Conservation (phyloP, 1,140 invertebrate species). For the Danaus plexippus region DNA sequence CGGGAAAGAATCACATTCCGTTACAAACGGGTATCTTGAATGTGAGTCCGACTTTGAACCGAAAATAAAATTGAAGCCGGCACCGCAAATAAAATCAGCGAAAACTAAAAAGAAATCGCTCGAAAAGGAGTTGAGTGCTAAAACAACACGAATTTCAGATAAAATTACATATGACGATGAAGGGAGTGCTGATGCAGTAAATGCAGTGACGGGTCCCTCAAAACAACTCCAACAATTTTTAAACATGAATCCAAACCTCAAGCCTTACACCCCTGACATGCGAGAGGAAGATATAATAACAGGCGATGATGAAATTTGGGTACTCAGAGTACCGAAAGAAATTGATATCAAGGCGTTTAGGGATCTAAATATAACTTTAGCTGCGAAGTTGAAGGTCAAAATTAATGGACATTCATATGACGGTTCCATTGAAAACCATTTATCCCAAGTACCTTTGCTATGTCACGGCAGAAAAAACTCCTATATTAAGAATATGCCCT, state of each 20-base stretch:
- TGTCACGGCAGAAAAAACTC: conserved; percentile 17
- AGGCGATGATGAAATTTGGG: conserved; percentile 48
- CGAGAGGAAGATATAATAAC: conserved; percentile 18
- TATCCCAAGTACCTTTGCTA: conserved; percentile 25
- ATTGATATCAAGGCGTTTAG: conserved; percentile 32
- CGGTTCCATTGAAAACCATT: conserved; percentile 21
- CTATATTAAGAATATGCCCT: conserved; percentile 33
- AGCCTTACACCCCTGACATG: conserved; percentile 9
- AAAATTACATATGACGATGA: conserved; percentile 44
- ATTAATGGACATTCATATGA: conserved; percentile 42
- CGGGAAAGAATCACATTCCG: too few species aligned
- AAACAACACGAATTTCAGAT: conserved; percentile 31
- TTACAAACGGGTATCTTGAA: too few species aligned
- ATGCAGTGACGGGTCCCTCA: conserved; percentile 4
- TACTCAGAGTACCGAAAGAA: conserved; percentile 42
- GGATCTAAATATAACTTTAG: conserved; percentile 26
- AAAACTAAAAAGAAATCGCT: not conserved
- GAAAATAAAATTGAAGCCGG: too few species aligned
- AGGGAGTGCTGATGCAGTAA: conserved; percentile 15
- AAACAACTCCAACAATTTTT: conserved; percentile 27
- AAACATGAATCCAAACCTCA: conserved; percentile 28
- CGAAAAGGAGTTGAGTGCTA: not conserved
- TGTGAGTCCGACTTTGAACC: too few species aligned
- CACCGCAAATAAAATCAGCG: too few species aligned
- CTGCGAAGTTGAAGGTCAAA: conserved; percentile 49